A percentile compares a stretch with the other conserved stretches of the same genome.
Evolutionary conservation across 2,113 vertebrate species (phyloP).

Genomic region (Desmodus rotundus): DNA sequence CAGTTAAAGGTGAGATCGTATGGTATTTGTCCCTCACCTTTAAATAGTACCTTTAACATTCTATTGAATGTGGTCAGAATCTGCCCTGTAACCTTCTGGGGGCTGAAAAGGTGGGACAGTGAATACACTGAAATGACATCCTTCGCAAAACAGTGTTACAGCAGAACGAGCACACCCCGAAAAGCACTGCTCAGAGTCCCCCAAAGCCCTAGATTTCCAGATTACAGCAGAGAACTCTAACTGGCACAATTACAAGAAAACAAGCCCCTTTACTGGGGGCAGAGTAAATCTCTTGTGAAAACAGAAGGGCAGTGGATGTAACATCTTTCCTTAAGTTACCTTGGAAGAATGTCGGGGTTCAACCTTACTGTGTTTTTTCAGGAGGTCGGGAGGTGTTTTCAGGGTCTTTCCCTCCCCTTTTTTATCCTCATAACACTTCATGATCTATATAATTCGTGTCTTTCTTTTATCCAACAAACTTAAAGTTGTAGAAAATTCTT

Average conservation of each 20-base stretch:
- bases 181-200: background rate
- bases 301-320: conserved; percentile 34
- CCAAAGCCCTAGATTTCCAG: conserved; percentile 47
- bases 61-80: conserved; percentile 37
- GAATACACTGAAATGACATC: conserved; percentile 10
- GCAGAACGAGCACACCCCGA: background rate
- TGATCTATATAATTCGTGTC: conserved; percentile 16
- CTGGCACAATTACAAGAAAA: conserved; percentile 31
- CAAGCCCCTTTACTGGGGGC: conserved; percentile 40
- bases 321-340: conserved; percentile 53
- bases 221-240: conserved; percentile 28
- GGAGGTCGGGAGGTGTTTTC: background rate
- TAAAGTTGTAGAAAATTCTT: background rate
- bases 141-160: conserved; percentile 30
- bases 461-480: background rate
- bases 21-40: too few species aligned
- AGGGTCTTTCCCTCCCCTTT: background rate
- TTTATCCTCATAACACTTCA: background rate
- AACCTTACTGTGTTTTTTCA: background rate
- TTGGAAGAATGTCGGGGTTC: conserved; percentile 4
- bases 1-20: too few species aligned
- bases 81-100: conserved; percentile 66
- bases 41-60: conserved; percentile 18
- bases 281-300: conserved; percentile 49
- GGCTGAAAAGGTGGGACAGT: conserved; percentile 51